Base-by-base conservation (phyloP, 2,113 vertebrate species). In the Campylomormyrus tamandua region DNA sequence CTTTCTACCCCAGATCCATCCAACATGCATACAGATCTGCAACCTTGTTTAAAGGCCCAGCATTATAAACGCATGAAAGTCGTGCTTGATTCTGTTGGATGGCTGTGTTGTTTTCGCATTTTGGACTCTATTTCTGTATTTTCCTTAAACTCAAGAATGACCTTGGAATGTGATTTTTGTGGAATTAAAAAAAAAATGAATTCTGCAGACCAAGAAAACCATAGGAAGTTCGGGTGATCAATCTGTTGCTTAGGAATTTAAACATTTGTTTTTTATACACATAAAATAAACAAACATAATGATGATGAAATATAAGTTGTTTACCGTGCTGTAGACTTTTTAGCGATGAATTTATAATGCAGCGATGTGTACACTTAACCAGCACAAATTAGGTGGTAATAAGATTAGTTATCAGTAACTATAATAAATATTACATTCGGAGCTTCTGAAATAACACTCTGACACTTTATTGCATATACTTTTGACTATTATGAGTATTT, bases 21-120 rank as follows among this genome's bases (percentile, higher is more conserved):
- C 89, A 70, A 77, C 86, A 62, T 87, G 50, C 11, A 90, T 87
- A 88, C 92, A 93, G 92, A 93, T 93, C 92, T 94, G 93, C 91
- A 90, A 31, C 88, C 74, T 45, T 50, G 8, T 39, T 31, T 80
- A 80, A 83, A 19, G 48, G 9, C 10, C 5, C 45, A 52, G 21
- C 6, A 27, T 50, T 50, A 86, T 52, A 52, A 86, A 86, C n/a
- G 6, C n/a, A 50, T 31, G n/a, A 50, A 86, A 52, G 9, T 86
- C 62, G 13, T 80, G 70, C 74, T 5, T 27, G 49, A 24, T 70
- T 80, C 74, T 89, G 21, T 21, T 35, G 49, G n/a, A 49, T 49
- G 21, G 4, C 31, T 50, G 17, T 80, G 0, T 9, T 35, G 49
- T 6, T 27, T 48, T n/a, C 11, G 6, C 49, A 50, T 50, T 21